Conservation (phyloP, 2,888 invertebrate genomes). For the Lasioglossum malachurum region DNA sequence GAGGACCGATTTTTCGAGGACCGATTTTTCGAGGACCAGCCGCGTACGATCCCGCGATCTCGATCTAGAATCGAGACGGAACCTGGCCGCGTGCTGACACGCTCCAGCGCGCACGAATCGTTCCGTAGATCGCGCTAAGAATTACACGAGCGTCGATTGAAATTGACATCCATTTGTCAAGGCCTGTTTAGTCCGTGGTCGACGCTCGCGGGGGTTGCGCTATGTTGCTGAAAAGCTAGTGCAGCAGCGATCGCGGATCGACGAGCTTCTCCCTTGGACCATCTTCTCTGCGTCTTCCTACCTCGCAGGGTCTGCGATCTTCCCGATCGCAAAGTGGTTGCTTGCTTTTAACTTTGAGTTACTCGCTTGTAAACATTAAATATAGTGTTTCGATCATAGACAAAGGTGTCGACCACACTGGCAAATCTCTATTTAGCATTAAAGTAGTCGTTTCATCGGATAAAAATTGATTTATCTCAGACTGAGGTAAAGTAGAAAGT, state of each 20-base stretch:
- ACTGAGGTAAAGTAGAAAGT: too few species aligned
- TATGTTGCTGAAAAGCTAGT: conserved; percentile 23
- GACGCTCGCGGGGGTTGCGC: conserved; percentile 49
- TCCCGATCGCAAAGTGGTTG: not conserved
- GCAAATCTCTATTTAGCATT: too few species aligned
- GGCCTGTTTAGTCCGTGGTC: conserved; percentile 68
- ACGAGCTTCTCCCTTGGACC: not conserved
- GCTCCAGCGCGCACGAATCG: conserved; percentile 31
- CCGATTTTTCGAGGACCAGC: not conserved
- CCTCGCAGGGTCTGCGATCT: not conserved
- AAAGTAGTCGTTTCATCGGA: too few species aligned
- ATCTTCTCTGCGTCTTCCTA: not conserved
- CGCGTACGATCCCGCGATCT: not conserved
- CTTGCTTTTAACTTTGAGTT: too few species aligned
- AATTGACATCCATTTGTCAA: conserved; percentile 76
- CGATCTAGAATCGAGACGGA: conserved; percentile 16
- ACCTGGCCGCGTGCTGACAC: not conserved
- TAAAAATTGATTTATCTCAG: too few species aligned
- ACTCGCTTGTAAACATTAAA: too few species aligned
- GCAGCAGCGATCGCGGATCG: not conserved
- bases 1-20: not conserved
- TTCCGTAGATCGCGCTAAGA: conserved; percentile 66
- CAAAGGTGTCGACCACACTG: too few species aligned
- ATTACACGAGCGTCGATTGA: conserved; percentile 66
- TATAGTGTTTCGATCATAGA: too few species aligned